Evolutionary conservation across 1,140 invertebrate species (phyloP), one percentile per base, ranked within the genome.

Genomic region (Drosophila malerkotliana): DNA sequence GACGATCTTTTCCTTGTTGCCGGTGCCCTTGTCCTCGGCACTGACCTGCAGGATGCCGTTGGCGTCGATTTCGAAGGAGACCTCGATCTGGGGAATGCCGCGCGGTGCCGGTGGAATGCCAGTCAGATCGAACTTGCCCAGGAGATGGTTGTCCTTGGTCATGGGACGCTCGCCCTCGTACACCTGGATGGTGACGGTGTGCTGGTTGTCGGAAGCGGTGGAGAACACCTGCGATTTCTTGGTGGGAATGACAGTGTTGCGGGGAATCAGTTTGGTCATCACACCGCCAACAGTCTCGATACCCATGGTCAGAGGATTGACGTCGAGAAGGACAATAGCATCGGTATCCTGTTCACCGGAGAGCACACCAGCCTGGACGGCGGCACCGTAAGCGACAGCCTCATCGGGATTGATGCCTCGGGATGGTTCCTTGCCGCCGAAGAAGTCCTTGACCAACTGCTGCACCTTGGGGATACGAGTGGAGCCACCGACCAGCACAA

Each of bases 181-280:
- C 0, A 99, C 97, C 93, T 99, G 98, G 92, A 99, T 99, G 39
- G 98, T 99, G 6, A 99, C 99, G 18, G 98, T 99, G 92, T 99
- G 97, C 92, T 99, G 99, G 92, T 99, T 99, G 91, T 99, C 99
- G 14, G 98, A 97, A 45, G 98, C 98, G 8, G 99, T 99, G 0
- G 98, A 99, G 95, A 99, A 99, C 80, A 99, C 98, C 92, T 99
- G 98, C 4, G 98, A 98, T 92, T 99, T 99, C 93, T 99, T 99
- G n/a, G 98, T 99, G 14, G 99, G 99, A 82, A 99, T 99, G 41
- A 99, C 98, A 47, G 98, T 99, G 93, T 99, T 99, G 89, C 99
- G 94, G 57, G 97, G 96, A 92, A 99, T 99, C 24, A 99, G 94
- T 92, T 99, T 99, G 67, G 99, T 99, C 99, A 99, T 99, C 9